A percentile compares a stretch with the other conserved stretches of the same genome.
These are phyloP conservation scores for Ischnura elegans DNA, from an alignment of 2,888 invertebrate genomes.

Conservation along the genomic window DNA sequence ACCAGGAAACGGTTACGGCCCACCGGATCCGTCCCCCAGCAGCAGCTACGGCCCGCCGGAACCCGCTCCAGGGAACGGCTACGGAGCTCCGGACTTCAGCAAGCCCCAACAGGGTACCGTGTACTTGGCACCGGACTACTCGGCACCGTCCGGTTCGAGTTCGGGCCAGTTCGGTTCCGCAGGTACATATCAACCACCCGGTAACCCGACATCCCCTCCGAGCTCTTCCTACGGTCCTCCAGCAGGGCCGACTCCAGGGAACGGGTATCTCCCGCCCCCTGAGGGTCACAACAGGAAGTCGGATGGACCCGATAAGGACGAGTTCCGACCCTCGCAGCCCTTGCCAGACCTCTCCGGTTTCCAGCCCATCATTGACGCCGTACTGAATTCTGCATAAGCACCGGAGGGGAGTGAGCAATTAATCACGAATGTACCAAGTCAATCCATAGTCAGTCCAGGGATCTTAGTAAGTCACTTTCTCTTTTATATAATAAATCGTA, in stretches of 20 bases:
- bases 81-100: conserved; percentile 39
- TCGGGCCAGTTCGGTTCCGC: neutral
- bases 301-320: neutral
- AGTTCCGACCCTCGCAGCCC: conserved; percentile 39
- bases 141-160: neutral
- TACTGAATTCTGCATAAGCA: neutral
- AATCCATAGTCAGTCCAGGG: neutral
- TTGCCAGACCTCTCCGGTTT: neutral
- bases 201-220: conserved; percentile 1
- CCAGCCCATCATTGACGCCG: neutral
- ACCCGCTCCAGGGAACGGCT: neutral
- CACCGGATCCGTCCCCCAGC: neutral
- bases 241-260: neutral
- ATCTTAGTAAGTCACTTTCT: neutral
- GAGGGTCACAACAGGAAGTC: conserved; percentile 42
- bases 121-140: conserved; percentile 34
- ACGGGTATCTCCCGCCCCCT: conserved; percentile 27
- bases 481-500: neutral
- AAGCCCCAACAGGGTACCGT: conserved; percentile 41
- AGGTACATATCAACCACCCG: conserved; percentile 32
- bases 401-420: neutral
- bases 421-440: neutral
- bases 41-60: neutral
- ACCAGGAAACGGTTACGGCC: neutral
- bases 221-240: conserved; percentile 1